A percentile compares a stretch with the other conserved stretches of the same genome.
Conservation (phyloP, 2,797 vertebrate genomes). For the Lerista edwardsae region DNA sequence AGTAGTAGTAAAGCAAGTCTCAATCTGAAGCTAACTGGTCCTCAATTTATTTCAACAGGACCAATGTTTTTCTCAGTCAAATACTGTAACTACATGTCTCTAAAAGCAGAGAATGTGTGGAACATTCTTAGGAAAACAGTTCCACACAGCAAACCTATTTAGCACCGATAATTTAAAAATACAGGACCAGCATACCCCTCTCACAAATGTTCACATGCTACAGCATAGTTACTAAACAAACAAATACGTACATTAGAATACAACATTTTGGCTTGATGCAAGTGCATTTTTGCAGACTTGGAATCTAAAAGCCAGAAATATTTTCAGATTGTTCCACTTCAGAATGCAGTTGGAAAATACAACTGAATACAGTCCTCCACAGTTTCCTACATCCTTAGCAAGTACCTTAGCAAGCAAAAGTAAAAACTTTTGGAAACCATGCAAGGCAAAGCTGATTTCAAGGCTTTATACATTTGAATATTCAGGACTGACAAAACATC, state of each 20-base stretch:
- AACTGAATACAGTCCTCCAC: background rate
- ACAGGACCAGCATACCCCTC: background rate
- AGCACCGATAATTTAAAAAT: background rate
- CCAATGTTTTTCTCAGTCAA: background rate
- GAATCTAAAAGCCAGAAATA: background rate
- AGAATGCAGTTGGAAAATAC: background rate
- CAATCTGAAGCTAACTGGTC: conserved; percentile 24
- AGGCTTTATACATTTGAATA: background rate
- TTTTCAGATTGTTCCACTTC: background rate
- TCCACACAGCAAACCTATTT: background rate
- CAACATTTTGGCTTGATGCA: background rate
- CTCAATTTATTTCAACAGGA: background rate
- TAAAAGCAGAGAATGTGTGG: background rate
- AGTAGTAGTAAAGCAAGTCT: conserved; percentile 32
- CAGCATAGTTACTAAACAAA: no score
- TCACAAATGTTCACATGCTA: background rate
- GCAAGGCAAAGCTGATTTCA: background rate
- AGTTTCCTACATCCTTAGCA: background rate
- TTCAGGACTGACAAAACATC: background rate
- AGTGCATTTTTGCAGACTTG: background rate
- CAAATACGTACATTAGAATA: background rate
- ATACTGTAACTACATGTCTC: background rate
- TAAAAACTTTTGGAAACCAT: background rate
- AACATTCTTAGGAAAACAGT: background rate
- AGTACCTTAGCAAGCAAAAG: no score